A percentile compares a stretch with the other conserved stretches of the same genome.
Conservation (phyloP, 2,888 invertebrate genomes). For the Dasysyrphus albostriatus region DNA sequence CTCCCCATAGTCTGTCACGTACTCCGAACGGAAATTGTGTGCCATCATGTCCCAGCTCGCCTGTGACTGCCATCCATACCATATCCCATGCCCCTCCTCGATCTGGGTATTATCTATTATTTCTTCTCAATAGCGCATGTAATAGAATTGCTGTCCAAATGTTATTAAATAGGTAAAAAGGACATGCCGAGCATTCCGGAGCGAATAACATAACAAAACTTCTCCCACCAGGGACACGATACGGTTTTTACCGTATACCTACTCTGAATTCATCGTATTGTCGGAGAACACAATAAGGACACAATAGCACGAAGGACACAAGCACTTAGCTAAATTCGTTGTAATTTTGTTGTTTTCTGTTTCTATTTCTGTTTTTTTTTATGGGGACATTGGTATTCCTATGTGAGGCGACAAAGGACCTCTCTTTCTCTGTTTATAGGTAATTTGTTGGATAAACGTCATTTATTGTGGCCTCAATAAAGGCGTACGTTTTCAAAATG, state of each 20-base stretch:
- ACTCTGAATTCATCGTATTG: constrained; percentile 27
- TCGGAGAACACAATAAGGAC: constrained; percentile 50
- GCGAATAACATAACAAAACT: neutral
- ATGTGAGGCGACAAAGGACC: constrained; percentile 13
- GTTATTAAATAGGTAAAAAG: constrained; percentile 75
- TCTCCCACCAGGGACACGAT: neutral
- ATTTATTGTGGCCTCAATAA: constrained; percentile 66
- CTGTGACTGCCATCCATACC: neutral
- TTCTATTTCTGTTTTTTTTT: constrained; percentile 1
- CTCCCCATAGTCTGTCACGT: constrained; percentile 57
- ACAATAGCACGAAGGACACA: constrained; percentile 49
- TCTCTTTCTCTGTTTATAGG: constrained; percentile 20
- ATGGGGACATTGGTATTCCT: constrained; percentile 24
- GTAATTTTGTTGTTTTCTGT: constrained; percentile 56
- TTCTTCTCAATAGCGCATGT: constrained; percentile 72
- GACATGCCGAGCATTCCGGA: constrained; percentile 64
- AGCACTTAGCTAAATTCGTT: constrained; percentile 69
- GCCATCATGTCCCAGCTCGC: constrained; percentile 30
- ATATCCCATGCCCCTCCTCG: neutral
- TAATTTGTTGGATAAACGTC: constrained; percentile 70
- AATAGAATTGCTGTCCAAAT: constrained; percentile 75
- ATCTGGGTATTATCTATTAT: constrained; percentile 54
- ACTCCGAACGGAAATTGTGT: constrained; percentile 45
- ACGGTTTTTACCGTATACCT: constrained; percentile 23
- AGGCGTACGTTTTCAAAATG: constrained; percentile 62